phyloP scores from a whole-genome alignment of 2,888 invertebrate species.

The Stegana nigrithorax region DNA sequence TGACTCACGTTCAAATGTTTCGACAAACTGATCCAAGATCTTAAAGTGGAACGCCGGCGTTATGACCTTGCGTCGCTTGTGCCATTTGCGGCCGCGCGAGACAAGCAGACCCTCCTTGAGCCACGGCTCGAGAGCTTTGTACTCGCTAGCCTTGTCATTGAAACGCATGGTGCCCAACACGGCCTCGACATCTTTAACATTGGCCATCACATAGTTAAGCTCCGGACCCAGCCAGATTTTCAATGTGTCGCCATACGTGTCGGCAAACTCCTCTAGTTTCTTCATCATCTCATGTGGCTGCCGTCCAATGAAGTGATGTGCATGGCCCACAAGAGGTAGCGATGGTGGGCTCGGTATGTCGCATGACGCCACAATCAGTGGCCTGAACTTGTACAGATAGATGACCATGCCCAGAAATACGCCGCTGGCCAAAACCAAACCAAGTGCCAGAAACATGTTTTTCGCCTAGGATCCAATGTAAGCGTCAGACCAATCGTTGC shows the following conservation, averaged over 20 bases:
- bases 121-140: constrained; percentile 70
- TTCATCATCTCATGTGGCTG: constrained; percentile 63
- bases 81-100: constrained; percentile 66
- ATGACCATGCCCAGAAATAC: constrained; percentile 37
- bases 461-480: neutral
- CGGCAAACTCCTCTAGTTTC: constrained; percentile 62
- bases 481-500: neutral
- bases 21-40: constrained; percentile 79
- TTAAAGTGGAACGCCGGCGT: constrained; percentile 86
- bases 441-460: constrained; percentile 45
- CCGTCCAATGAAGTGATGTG: constrained; percentile 68
- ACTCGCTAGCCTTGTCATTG: constrained; percentile 71
- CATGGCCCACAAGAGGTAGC: constrained; percentile 71
- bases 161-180: constrained; percentile 63
- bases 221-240: constrained; percentile 65
- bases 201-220: constrained; percentile 54
- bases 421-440: constrained; percentile 25
- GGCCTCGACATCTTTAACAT: constrained; percentile 59
- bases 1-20: constrained; percentile 76
- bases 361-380: constrained; percentile 49
- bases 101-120: constrained; percentile 72
- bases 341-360: constrained; percentile 64
- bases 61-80: constrained; percentile 75
- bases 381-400: constrained; percentile 54
- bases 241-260: constrained; percentile 50